phyloP scores from a whole-genome alignment of 2,113 vertebrate species.

The Sitta europaea region DNA sequence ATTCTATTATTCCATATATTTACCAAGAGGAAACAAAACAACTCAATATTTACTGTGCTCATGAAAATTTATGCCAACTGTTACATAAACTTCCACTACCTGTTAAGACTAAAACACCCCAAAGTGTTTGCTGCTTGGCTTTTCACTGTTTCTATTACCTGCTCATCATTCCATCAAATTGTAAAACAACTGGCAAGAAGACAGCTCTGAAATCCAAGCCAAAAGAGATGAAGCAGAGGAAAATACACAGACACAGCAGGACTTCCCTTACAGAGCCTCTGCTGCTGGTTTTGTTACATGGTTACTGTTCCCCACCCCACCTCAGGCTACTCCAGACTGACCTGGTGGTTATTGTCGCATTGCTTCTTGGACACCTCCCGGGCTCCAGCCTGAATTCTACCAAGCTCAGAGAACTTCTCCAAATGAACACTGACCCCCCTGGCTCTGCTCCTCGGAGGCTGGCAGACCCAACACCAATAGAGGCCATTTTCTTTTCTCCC shows the following conservation, averaged over 20 bases:
- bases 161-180: background rate
- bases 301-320: no score
- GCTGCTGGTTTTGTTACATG: background rate
- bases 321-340: background rate
- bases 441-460: background rate
- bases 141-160: background rate
- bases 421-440: no score
- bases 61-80: background rate
- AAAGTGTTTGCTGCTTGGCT: background rate
- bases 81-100: background rate
- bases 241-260: rapidly evolving
- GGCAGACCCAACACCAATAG: background rate
- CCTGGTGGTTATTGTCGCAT: background rate
- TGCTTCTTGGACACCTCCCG: rapidly evolving
- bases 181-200: background rate
- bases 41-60: background rate
- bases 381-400: background rate
- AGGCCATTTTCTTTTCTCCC: background rate
- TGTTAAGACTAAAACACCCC: background rate
- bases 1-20: background rate
- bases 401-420: background rate
- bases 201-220: background rate
- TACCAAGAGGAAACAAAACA: background rate
- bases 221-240: background rate
- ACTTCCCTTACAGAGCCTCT: background rate